Conservation (phyloP, 2,888 invertebrate species). For the Eulithis prunata region DNA sequence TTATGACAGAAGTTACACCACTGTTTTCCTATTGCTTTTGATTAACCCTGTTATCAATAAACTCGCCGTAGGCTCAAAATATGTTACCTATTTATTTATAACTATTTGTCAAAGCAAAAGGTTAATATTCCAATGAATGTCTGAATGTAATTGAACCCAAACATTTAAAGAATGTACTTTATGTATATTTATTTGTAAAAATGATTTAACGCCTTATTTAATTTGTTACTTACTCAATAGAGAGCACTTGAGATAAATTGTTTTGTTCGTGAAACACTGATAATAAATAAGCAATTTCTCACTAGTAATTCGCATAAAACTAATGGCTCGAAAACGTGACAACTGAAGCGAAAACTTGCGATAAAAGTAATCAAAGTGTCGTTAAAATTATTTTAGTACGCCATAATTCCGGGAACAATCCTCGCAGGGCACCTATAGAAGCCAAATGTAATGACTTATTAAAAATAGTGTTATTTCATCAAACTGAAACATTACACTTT, state of each 20-base stretch:
- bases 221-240: conserved; percentile 49
- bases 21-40: conserved; percentile 10
- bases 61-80: too few species aligned
- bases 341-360: conserved; percentile 79
- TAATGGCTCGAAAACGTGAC: conserved; percentile 81
- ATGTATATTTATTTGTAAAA: background rate
- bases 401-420: conserved; percentile 61
- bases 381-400: conserved; percentile 80
- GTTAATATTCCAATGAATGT: too few species aligned
- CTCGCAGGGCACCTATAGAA: conserved; percentile 42
- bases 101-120: too few species aligned
- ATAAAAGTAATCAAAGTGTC: conserved; percentile 83
- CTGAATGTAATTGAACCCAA: too few species aligned
- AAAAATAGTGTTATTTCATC: conserved; percentile 33
- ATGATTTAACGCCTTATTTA: background rate
- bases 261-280: conserved; percentile 53
- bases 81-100: too few species aligned
- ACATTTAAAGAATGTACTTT: too few species aligned
- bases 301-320: conserved; percentile 81
- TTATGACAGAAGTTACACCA: conserved; percentile 17
- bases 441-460: conserved; percentile 42
- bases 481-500: background rate
- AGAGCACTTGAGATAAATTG: conserved; percentile 52
- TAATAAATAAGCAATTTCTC: conserved; percentile 78
- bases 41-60: conserved; percentile 1